A percentile compares a stretch with the other conserved stretches of the same genome.
Conservation (phyloP, 2,797 vertebrate species). For the Zenarchopterus dispar region DNA sequence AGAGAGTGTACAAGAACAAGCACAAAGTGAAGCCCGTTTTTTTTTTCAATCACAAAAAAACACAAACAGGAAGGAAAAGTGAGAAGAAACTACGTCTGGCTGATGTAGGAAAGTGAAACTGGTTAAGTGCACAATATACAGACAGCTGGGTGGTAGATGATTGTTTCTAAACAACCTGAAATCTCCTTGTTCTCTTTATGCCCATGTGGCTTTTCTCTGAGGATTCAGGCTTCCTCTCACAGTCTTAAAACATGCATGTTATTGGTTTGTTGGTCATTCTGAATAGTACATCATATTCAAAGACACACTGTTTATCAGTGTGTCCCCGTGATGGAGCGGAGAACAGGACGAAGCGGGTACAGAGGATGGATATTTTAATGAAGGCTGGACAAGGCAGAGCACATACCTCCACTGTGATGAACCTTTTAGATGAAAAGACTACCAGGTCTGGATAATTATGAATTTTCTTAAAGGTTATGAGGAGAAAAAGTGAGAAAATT, state of each 20-base stretch:
- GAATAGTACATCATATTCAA: no score
- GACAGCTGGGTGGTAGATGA: not conserved
- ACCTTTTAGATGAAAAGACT: constrained; percentile 29
- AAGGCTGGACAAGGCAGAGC: not conserved
- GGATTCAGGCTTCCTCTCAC: no score
- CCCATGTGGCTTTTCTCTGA: no score
- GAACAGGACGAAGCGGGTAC: no score
- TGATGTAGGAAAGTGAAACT: constrained; percentile 41
- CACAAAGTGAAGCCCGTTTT: constrained; percentile 62
- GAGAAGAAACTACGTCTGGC: constrained; percentile 29
- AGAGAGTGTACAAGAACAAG: constrained; percentile 59
- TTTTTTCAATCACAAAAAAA: constrained; percentile 41
- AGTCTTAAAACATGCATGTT: no score
- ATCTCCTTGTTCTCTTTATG: not conserved
- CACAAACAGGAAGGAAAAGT: constrained; percentile 24
- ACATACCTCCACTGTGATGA: constrained; percentile 11
- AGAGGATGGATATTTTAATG: no score
- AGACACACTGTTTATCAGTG: no score
- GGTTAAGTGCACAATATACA: constrained; percentile 20
- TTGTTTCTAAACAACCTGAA: constrained; percentile 27
- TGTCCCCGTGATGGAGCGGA: no score
- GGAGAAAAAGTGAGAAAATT: constrained; percentile 15
- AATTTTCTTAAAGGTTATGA: constrained; percentile 37
- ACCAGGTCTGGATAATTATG: constrained; percentile 31
- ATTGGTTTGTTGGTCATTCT: no score